Percentiles rank a stretch among this genome's conserved stretches.
Conservation (phyloP, 2,888 invertebrate genomes). For the Strigamia maritima region DNA sequence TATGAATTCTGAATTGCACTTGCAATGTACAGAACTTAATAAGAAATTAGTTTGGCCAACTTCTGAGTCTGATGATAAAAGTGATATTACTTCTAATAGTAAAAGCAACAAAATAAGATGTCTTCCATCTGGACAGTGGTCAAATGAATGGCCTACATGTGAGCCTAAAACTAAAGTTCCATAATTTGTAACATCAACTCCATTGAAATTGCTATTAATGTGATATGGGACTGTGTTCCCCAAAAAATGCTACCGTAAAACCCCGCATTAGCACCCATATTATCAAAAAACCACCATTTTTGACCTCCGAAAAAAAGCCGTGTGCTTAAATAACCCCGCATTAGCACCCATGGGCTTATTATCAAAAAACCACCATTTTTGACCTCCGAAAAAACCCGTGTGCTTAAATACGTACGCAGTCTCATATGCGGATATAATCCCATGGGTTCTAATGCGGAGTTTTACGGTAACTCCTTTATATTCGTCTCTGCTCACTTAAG, state of each 20-base stretch:
- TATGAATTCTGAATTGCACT: background rate
- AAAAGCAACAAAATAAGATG: background rate
- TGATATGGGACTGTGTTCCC: background rate
- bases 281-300: too few relatives aligned
- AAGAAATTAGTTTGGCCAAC: background rate
- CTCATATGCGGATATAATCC: too few relatives aligned
- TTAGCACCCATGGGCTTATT: too few relatives aligned
- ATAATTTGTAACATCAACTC: background rate
- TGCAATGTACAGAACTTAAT: background rate
- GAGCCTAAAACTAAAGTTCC: background rate
- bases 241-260: too few relatives aligned
- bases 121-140: background rate
- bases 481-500: background rate
- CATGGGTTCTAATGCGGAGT: too few relatives aligned
- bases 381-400: too few relatives aligned
- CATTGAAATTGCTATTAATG: background rate
- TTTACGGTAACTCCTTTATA: too few relatives aligned
- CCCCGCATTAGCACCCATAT: too few relatives aligned
- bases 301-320: too few relatives aligned
- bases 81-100: background rate
- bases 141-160: background rate
- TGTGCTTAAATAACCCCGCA: too few relatives aligned
- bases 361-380: too few relatives aligned
- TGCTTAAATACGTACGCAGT: too few relatives aligned
- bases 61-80: background rate